Evolutionary conservation across 2,888 invertebrate species (phyloP), one percentile per base, ranked within the genome.

Genomic region (Microplitis manilae): DNA sequence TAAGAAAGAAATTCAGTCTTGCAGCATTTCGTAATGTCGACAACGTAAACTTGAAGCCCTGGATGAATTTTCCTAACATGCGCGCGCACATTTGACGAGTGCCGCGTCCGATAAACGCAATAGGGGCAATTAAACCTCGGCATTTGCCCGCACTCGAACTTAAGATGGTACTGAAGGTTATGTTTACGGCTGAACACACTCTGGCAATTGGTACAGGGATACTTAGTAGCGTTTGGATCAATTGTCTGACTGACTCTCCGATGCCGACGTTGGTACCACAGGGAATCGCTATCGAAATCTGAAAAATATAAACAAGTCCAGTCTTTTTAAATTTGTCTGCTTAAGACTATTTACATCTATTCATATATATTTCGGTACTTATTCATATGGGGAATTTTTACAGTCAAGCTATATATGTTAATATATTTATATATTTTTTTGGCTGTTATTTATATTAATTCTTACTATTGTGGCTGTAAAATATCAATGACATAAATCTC

Each of bases 401-500:
- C 30, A 30, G 30, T 30, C 30, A 30, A 30, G 30, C 30, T 30
- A 30, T 30, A 30, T 30, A 30, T 2, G 30, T 30, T 30, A 1
- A 30, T 30, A 30, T 30, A 30, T 30, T 0, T 30, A 4, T 30
- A 30, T 30, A 30, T 30, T 30, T 30, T 30, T 30, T 30, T 30
- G 8, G 40, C 15, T 40, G 15, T 13, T 17, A 17, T 17, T 68
- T 64, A 20, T 50, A 50, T 38, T 60, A 38, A 59, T 68, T 67
- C 74, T 73, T 73, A 73, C 73, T 73, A 73, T 65, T 38, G 61
- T n/a, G 73, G 67, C 39, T 67, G 64, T 59, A 73, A 77, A 68
- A 87, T 79, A 69, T 89, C 88, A 20, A 89, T 82, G 17, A 87
- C 86, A 77, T 85, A 89, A 9, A 89, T 86, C 9, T 76, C 79